Evolutionary conservation across 2,797 vertebrate species (phyloP).

Genomic region (Miichthys miiuy): DNA sequence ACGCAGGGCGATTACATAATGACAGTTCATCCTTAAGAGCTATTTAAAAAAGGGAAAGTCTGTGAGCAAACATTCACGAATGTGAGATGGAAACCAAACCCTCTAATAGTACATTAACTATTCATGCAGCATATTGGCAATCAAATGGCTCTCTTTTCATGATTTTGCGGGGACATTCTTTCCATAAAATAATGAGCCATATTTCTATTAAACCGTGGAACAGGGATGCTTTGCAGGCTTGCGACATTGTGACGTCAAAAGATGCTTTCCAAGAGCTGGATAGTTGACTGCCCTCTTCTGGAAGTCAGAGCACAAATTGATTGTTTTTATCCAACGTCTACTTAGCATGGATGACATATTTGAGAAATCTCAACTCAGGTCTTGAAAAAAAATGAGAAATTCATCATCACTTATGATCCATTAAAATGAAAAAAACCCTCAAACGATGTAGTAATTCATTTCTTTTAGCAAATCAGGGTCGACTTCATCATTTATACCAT

Average conservation of each 20-base stretch:
- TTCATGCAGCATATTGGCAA: slow-evolving; percentile 73
- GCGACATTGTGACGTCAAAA: not conserved
- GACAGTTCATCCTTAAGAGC: slow-evolving; percentile 67
- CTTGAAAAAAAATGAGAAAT: not conserved
- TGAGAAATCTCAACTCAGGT: not conserved
- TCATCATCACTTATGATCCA: not conserved
- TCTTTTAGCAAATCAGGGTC: not conserved
- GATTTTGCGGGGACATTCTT: slow-evolving; percentile 47
- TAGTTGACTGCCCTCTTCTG: not conserved
- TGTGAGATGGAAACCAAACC: slow-evolving; percentile 55
- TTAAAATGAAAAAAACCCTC: not conserved
- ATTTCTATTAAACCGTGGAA: not conserved
- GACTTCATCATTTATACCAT: not conserved
- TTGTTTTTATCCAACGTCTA: not conserved
- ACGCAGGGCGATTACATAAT: slow-evolving; percentile 68
- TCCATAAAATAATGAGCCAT: slow-evolving; percentile 15
- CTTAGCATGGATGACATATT: not conserved
- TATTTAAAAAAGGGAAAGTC: slow-evolving; percentile 66
- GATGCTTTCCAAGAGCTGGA: not conserved
- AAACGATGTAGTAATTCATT: not conserved
- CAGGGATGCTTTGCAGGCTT: not conserved
- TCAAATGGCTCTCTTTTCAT: slow-evolving; percentile 55
- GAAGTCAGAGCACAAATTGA: not conserved
- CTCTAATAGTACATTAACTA: slow-evolving; percentile 70
- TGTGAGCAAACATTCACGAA: slow-evolving; percentile 70